Percentiles rank a stretch among this genome's conserved stretches.
Evolutionary conservation across 2,113 vertebrate genomes (phyloP).

Genomic region (Caloenas nicobarica): DNA sequence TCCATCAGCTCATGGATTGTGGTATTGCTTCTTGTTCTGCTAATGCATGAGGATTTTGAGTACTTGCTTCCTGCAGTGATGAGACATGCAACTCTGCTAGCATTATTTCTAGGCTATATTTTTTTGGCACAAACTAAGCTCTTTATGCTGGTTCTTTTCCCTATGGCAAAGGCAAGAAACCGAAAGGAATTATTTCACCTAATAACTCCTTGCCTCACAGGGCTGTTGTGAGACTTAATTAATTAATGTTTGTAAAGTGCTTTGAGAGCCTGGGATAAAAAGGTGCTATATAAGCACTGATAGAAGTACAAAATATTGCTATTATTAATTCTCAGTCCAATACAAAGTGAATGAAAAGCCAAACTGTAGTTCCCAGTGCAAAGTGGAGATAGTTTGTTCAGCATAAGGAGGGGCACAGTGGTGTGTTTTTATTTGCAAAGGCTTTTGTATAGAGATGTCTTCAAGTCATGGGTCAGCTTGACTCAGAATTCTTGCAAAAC

Average conservation of each 20-base stretch:
- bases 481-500: constrained; percentile 17
- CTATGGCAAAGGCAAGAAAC: constrained; percentile 55
- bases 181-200: constrained; percentile 65
- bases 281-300: constrained; percentile 37
- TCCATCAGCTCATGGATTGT: not conserved
- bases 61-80: constrained; percentile 41
- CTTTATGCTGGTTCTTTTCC: constrained; percentile 13
- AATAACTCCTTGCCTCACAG: constrained; percentile 58
- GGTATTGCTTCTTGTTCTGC: not conserved
- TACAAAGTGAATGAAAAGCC: not conserved
- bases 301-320: constrained; percentile 31
- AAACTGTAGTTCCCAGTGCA: not conserved
- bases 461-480: constrained; percentile 20
- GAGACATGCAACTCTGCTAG: constrained; percentile 33
- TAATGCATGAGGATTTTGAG: constrained; percentile 5
- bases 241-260: constrained; percentile 68
- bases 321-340: constrained; percentile 28
- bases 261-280: constrained; percentile 55
- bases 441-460: not conserved
- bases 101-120: constrained; percentile 15
- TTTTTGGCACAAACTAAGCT: constrained; percentile 47
- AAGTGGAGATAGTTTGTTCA: not conserved
- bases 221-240: constrained; percentile 67
- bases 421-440: constrained; percentile 31
- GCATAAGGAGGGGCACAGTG: not conserved